Percentiles rank a stretch among this genome's conserved stretches.
Evolutionary conservation across 2,888 invertebrate genomes (phyloP).

Genomic region (Drosophila histrio): DNA sequence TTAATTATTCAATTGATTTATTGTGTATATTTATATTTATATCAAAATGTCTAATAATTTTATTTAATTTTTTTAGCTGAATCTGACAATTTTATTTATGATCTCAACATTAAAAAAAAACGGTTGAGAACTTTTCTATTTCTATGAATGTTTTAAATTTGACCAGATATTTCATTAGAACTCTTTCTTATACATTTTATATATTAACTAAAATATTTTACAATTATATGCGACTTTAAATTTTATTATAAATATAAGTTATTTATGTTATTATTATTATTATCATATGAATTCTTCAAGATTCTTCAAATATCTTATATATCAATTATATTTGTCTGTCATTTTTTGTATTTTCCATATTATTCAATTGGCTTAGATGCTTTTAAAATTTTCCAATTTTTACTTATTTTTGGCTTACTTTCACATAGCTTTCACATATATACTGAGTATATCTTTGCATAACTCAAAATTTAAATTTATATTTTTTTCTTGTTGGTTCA

Average conservation of each 20-base stretch:
- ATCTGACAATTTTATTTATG: no score
- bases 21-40: conserved; percentile 5
- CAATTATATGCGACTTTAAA: no score
- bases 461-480: conserved; percentile 29
- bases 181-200: no score
- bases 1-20: neutral
- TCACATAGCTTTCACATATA: conserved; percentile 37
- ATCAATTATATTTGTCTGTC: neutral
- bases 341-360: neutral
- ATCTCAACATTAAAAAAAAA: no score
- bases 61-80: no score
- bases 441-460: conserved; percentile 20
- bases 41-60: neutral
- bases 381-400: conserved; percentile 11
- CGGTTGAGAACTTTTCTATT: no score
- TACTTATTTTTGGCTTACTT: conserved; percentile 39
- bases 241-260: no score
- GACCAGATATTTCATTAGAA: no score
- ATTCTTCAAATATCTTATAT: neutral
- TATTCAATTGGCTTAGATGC: neutral
- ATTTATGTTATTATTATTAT: neutral
- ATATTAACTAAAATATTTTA: no score
- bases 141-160: no score
- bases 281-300: neutral
- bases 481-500: conserved; percentile 45